Evolutionary conservation across 23 tunicate species (phyloP), one percentile per base, ranked within the genome.

Genomic region (Halocynthia roretzi): DNA sequence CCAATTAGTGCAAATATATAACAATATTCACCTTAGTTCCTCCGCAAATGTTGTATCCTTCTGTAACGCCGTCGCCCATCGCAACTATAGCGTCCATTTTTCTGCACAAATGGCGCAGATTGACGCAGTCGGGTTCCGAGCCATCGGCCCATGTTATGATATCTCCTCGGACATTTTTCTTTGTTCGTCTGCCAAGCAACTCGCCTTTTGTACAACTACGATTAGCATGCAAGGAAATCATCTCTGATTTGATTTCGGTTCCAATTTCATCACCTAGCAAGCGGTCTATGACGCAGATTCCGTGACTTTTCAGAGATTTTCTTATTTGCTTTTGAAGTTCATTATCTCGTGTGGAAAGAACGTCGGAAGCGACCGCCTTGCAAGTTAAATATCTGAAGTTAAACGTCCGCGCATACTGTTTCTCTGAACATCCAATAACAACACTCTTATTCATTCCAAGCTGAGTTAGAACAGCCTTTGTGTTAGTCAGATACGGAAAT

Each of bases 171-270:
- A 88, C 83, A 7, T 76, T 62, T 5, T 65, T 78, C 7, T 75
- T 21, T 5, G 81, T 79, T 61, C 63, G 60, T 9, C 77, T 80
- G 71, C 86, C 8, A 62, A 50, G 77, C 72, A 84, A 52, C 62
- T 84, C 75, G 70, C 89, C 50, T 75, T 76, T 50, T 84, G 85
- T 12, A 85, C 96, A 15, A 85, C 88, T 57, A 84, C 96, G 18
- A 89, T 89, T 14, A 84, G 78, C 14, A 77, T 77, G 10, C 40
- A 67, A 8, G 22, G 66, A 7, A 72, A 76, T 51, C 66, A 14
- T 63, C 75, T 91, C 31, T 85, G 80, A 77, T 87, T 77, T 77
- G 91, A 76, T 80, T 81, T 87, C 86, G 80, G 44, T 61, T 77
- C 83, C 70, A 6, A 65, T 20, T 40, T 65, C 31, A 10, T 9